A percentile compares a stretch with the other conserved stretches of the same genome.
phyloP scores from a whole-genome alignment of 2,797 vertebrate species.

The Neoniphon sammara region DNA sequence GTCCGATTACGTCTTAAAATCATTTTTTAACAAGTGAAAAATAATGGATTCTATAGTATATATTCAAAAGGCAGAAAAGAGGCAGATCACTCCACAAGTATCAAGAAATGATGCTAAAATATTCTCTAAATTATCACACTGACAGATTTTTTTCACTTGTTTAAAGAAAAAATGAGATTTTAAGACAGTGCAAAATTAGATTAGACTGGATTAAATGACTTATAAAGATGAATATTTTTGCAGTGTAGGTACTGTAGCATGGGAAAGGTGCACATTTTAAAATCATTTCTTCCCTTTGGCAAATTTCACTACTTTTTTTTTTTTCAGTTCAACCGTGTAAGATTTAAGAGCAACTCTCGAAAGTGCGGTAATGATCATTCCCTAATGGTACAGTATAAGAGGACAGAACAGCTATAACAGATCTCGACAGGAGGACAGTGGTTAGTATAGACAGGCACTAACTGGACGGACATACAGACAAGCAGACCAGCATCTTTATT shows the following conservation, averaged over 20 bases:
- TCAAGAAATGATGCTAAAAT: too few relatives aligned
- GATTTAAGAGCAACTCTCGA: not conserved
- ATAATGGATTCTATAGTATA: too few relatives aligned
- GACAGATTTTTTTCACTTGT: too few relatives aligned
- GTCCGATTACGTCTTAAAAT: not conserved
- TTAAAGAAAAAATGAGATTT: too few relatives aligned
- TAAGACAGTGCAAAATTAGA: too few relatives aligned
- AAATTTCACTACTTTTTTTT: not conserved
- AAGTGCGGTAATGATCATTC: not conserved
- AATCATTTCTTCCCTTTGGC: not conserved
- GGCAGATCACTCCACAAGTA: too few relatives aligned
- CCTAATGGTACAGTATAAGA: not conserved
- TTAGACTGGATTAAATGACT: too few relatives aligned
- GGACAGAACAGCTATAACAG: constrained; percentile 16
- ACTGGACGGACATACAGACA: constrained; percentile 53
- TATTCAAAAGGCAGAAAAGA: too few relatives aligned
- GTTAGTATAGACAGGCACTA: constrained; percentile 45
- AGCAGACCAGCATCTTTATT: constrained; percentile 62
- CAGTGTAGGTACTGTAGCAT: too few relatives aligned
- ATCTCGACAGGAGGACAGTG: constrained; percentile 24
- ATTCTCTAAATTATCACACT: too few relatives aligned
- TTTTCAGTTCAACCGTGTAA: not conserved
- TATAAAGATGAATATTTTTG: too few relatives aligned
- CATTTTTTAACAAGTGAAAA: not conserved
- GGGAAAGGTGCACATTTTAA: not conserved